Base-by-base conservation (phyloP, 2,797 vertebrate species). In the Rhinatrema bivittatum region DNA sequence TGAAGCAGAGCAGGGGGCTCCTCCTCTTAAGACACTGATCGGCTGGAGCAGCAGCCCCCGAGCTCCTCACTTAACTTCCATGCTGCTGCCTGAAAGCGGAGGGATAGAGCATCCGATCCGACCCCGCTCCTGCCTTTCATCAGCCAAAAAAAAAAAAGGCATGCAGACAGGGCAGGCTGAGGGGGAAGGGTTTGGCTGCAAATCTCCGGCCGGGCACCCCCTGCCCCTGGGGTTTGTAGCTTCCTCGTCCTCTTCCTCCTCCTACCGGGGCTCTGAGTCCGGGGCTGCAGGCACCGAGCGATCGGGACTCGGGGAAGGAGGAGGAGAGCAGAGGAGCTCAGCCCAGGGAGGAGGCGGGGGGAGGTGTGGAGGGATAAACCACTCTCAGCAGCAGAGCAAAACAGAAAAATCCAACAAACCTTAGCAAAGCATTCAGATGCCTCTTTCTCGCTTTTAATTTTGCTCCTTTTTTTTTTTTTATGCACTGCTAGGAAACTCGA, bases 61-160 rank as follows among this genome's bases (percentile, higher is more conserved):
- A 76, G 62, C 57, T 53, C 50, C 62, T 57, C 68, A 62, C 72
- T 58, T 56, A 73, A 83, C 78, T 81, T 77, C 72, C 79, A 62
- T 57, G 45, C 35, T 36, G n/a, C n/a, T n/a, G n/a, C n/a, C n/a
- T n/a, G n/a, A n/a, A n/a, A n/a, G n/a, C n/a, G n/a, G n/a, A n/a
- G n/a, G n/a, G n/a, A n/a, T n/a, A n/a, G n/a, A n/a, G n/a, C n/a
- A n/a, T n/a, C n/a, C n/a, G n/a, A n/a, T n/a, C n/a, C 76, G n/a
- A n/a, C n/a, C n/a, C n/a, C n/a, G 61, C 69, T 68, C 53, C 50
- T 33, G 55, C 72, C 77, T 68, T 52, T 58, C 55, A 38, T 55
- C 61, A 68, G 68, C 74, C 74, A 60, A 74, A 68, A 35, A 17
- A 11, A 24, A 29, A 21, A 23, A 30, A 37, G 43, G 22, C n/a